Conservation (phyloP, 2,113 vertebrate genomes). For the Delphinus delphis region DNA sequence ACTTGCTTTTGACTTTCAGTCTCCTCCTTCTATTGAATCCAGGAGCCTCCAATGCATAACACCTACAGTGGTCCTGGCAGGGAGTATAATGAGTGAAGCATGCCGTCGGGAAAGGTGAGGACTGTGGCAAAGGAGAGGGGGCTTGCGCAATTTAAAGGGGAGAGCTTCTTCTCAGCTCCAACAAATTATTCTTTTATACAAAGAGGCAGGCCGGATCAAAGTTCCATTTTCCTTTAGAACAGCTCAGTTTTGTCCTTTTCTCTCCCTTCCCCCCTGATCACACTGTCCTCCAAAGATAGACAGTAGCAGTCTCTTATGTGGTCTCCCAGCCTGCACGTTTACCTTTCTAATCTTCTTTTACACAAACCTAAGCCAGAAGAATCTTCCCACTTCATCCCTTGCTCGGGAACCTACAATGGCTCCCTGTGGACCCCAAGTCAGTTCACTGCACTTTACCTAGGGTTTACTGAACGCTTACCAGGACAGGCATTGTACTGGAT, state of each 20-base stretch:
- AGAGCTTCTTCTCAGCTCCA: not conserved
- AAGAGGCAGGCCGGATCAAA: not conserved
- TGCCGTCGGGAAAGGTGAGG: not conserved
- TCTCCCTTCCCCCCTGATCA: not conserved
- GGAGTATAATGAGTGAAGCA: not conserved
- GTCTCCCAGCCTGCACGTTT: not conserved
- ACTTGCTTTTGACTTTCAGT: not conserved
- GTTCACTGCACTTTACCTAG: not conserved
- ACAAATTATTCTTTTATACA: not conserved
- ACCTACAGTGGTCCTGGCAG: not conserved
- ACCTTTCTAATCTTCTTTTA: not conserved
- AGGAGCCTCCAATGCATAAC: not conserved
- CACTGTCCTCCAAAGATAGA: not conserved
- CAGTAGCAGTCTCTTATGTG: not conserved
- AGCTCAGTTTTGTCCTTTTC: not conserved
- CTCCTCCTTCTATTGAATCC: not conserved
- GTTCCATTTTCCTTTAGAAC: not conserved
- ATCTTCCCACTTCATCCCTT: not conserved
- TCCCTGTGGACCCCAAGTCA: not conserved
- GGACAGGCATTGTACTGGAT: not conserved
- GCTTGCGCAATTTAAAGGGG: not conserved
- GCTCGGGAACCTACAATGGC: not conserved
- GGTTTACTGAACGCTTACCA: not conserved
- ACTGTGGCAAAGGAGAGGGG: not conserved
- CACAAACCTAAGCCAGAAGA: not conserved